phyloP scores from a whole-genome alignment of 1,140 invertebrate genomes.

The Xylocopa sonorina region DNA sequence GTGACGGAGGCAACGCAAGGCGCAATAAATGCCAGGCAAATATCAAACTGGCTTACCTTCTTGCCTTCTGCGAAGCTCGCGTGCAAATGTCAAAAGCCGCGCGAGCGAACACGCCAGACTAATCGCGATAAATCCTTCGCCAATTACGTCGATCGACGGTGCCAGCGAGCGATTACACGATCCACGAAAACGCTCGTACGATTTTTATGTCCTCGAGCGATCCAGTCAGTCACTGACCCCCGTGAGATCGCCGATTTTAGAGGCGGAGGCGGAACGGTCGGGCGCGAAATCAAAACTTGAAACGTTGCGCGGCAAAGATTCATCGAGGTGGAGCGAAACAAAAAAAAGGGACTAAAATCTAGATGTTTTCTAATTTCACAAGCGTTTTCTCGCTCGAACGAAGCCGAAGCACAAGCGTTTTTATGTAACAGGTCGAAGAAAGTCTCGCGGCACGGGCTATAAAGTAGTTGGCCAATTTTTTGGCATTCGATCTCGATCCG shows the following conservation, averaged over 20 bases:
- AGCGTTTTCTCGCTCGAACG: slow-evolving; percentile 52
- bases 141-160: neutral
- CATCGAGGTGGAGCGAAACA: neutral
- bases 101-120: slow-evolving; percentile 15
- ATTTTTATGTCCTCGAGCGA: no score
- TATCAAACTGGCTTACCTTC: slow-evolving; percentile 64
- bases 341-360: slow-evolving; percentile 29
- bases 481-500: neutral
- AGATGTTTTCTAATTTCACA: slow-evolving; percentile 60
- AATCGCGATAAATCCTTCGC: slow-evolving; percentile 3
- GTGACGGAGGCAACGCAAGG: slow-evolving; percentile 51
- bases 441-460: slow-evolving; percentile 13
- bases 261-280: no score
- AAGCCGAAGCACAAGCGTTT: slow-evolving; percentile 31
- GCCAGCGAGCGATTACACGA: no score
- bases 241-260: no score
- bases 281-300: neutral
- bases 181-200: no score
- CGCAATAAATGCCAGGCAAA: slow-evolving; percentile 70
- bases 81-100: slow-evolving; percentile 61
- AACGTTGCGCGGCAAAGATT: neutral
- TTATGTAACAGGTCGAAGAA: slow-evolving; percentile 60
- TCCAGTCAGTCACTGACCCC: no score
- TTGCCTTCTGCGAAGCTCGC: slow-evolving; percentile 22
- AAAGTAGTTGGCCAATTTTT: neutral